Evolutionary conservation across 2,797 vertebrate genomes (phyloP).

Genomic region (Ispidina lecontei): DNA sequence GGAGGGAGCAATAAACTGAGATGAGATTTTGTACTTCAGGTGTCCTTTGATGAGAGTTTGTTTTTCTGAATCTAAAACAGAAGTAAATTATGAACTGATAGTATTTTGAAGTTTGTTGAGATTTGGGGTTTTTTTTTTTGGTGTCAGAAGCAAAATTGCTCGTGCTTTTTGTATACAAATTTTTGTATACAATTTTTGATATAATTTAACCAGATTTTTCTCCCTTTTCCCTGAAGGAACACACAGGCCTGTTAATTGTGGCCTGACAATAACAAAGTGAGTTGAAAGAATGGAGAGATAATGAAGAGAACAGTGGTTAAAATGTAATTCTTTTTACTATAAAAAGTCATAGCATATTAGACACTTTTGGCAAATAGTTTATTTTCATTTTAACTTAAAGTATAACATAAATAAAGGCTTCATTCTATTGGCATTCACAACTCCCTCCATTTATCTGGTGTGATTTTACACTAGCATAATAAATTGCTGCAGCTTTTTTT

Average conservation of each 20-base stretch:
- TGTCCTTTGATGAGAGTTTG: not conserved
- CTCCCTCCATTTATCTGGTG: not conserved
- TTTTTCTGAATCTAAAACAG: not conserved
- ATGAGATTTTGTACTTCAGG: not conserved
- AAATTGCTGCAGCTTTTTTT: not conserved
- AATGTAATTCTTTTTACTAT: not conserved
- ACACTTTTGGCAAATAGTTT: not conserved
- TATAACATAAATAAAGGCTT: not conserved
- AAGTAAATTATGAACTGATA: not conserved
- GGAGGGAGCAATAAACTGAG: not conserved
- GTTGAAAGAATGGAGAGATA: not conserved
- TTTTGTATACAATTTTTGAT: not conserved
- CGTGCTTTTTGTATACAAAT: not conserved
- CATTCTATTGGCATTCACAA: not conserved
- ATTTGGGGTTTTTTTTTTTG: not conserved
- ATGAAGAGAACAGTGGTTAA: not conserved
- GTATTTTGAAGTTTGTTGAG: not conserved
- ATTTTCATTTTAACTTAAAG: not conserved
- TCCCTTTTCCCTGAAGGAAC: not conserved
- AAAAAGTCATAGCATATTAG: not conserved
- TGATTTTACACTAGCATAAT: not conserved
- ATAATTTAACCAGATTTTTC: not conserved
- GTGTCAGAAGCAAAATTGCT: not conserved
- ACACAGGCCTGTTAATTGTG: not conserved
- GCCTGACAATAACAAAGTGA: not conserved